Conservation (phyloP, 1,140 invertebrate genomes). For the Pemphigus obesinymphae region DNA sequence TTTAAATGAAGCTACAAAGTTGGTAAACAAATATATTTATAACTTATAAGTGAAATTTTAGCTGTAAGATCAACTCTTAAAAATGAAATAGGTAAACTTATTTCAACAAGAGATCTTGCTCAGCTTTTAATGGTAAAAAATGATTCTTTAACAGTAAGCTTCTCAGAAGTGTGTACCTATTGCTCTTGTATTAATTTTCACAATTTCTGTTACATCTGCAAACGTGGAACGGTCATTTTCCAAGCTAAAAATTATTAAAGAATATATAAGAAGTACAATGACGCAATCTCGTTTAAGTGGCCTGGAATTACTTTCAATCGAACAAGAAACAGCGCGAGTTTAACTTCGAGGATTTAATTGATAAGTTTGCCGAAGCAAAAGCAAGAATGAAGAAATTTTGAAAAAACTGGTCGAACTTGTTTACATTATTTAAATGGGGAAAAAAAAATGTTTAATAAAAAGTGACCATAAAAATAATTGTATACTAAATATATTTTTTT, state of each 20-base stretch:
- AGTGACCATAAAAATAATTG: too few species aligned
- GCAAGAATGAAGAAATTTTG: slow-evolving; percentile 21
- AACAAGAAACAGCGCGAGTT: background rate
- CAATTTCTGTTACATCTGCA: background rate
- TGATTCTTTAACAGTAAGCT: background rate
- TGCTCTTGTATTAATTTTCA: slow-evolving; percentile 70
- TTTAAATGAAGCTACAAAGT: slow-evolving; percentile 5
- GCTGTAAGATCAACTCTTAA: slow-evolving; percentile 6
- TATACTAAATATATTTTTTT: too few species aligned
- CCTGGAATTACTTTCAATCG: background rate
- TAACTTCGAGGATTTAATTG: slow-evolving; percentile 12
- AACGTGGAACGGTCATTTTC: too few species aligned
- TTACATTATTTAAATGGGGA: too few species aligned
- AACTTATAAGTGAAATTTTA: slow-evolving; percentile 1
- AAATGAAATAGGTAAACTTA: background rate
- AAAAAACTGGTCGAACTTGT: background rate
- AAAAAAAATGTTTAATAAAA: too few species aligned
- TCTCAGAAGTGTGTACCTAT: slow-evolving; percentile 53
- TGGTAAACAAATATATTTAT: slow-evolving; percentile 4
- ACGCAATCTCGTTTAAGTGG: background rate
- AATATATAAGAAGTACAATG: background rate
- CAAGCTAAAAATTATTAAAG: background rate
- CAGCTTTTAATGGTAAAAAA: background rate
- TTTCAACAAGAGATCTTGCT: background rate
- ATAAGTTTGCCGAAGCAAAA: slow-evolving; percentile 20